phyloP scores from a whole-genome alignment of 2,113 vertebrate genomes.

The Porphyrio hochstetteri region DNA sequence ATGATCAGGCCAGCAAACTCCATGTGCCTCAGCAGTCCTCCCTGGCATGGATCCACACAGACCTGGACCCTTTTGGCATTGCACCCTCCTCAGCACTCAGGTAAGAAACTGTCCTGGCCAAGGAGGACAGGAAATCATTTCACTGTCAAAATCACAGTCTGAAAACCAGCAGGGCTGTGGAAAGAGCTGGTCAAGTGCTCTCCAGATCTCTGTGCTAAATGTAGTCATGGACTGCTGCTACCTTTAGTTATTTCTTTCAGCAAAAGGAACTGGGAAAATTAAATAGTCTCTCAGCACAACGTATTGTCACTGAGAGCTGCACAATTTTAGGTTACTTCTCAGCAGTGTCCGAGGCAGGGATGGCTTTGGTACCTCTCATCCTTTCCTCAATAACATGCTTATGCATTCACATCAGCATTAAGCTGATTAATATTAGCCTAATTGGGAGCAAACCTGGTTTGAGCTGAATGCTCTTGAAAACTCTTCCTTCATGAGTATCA shows the following conservation, averaged over 20 bases:
- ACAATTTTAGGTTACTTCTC: background rate
- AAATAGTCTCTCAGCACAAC: background rate
- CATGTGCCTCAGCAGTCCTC: too few species aligned
- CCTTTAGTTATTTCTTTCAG: background rate
- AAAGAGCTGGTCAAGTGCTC: background rate
- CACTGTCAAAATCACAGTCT: background rate
- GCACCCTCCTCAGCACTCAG: background rate
- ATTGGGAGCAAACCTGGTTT: background rate
- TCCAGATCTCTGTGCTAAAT: background rate
- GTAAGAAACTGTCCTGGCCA: background rate
- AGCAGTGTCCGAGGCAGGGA: background rate
- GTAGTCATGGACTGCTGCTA: background rate
- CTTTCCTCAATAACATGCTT: background rate
- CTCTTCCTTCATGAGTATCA: background rate
- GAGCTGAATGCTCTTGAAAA: background rate
- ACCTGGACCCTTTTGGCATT: background rate
- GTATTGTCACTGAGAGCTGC: background rate
- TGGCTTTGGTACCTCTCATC: background rate
- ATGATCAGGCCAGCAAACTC: background rate
- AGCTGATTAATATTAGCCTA: slow-evolving; percentile 6
- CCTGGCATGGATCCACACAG: too few species aligned
- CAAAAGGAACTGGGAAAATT: background rate
- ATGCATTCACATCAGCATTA: background rate
- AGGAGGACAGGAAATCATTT: background rate
- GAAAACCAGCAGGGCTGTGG: background rate